Evolutionary conservation across 2,113 vertebrate species (phyloP), one percentile per base, ranked within the genome.

Genomic region (Megaceryle torquata): DNA sequence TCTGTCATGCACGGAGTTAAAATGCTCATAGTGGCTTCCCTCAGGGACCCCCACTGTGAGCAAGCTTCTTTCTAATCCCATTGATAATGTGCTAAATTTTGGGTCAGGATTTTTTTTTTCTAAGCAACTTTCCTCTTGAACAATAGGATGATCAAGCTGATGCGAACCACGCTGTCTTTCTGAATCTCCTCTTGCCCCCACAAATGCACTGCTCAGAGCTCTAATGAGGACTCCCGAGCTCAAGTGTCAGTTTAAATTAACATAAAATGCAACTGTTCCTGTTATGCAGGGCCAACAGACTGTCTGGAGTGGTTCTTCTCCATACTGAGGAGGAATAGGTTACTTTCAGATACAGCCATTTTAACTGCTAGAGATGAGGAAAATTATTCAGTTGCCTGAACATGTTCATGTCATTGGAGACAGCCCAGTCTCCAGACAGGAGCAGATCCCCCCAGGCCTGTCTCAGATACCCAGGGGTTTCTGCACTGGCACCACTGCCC

Each of bases 261-360:
- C 21, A 6, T 3, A 7, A 82, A 48, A 41, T 17, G 17, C 35
- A 43, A 13, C 12, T 53, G 4, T 31, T 82, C 19, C 20, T 88
- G 15, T n/a, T 14, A 35, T 0, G 15, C 26, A 35, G 50, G 14
- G 54, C 74, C 70, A 83, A 75, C 54, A 76, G 78, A 37, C 56
- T 29, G 37, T 33, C 84, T 75, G 48, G 25, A 56, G 15, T 4
- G 2, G 17, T 7, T 37, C 35, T 61, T 89, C 46, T 48, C 44
- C 57, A 5, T 4, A 28, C 18, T 0, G 2, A 75, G 46, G 9
- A 88, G 12, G 13, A 59, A 10, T 0, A 0, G 4, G 44, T n/a
- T 86, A 3, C 64, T 68, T 75, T 17, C 54, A 71, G 41, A 70
- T n/a, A 72, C 57, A 28, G 37, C 13, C 29, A 13, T 76, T 87